Evolutionary conservation across 2,113 vertebrate species (phyloP), one percentile per base, ranked within the genome.

Genomic region (Melanocharis versteri): DNA sequence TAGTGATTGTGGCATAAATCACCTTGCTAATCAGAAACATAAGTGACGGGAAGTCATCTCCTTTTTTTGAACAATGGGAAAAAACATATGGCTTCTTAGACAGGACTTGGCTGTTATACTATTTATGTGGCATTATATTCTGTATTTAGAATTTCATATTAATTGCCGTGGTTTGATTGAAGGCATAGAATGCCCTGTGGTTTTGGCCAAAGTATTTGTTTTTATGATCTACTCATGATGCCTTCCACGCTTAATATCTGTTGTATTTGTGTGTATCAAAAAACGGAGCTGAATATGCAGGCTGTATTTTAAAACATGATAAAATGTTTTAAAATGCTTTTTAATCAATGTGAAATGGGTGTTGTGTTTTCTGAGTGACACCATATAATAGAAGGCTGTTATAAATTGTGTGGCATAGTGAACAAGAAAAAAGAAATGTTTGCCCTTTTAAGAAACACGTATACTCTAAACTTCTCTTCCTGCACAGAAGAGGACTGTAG

Each of bases 1-100:
- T 99, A 99, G 99, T 98, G 99, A 99, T 99, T 99, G 99, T 99
- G 99, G 99, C 99, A 99, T 99, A 99, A 99, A 99, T 99, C 99
- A 99, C 99, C 98, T 98, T 99, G 98, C 99, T 99, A 99, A 99
- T 99, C 99, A 99, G 99, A 99, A 99, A 98, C 99, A 99, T 99
- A 99, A 99, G 99, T 99, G 99, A 99, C 99, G 98, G 98, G 98
- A 98, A 99, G 98, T 99, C 99, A 99, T 99, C 99, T 99, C 98
- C 98, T 98, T 98, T 98, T 98, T 98, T 98, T 98, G 98, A 99
- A 99, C 99, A 99, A 99, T 99, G 98, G 98, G 99, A 98, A 98
- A 98, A 98, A 99, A 99, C 99, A 99, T 99, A 99, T 99, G 99
- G 99, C 98, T 99, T 98, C 98, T 98, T 98, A 98, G 98, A 98